Evolutionary conservation across 2,797 vertebrate genomes (phyloP).

Genomic region (Cuniculus paca): DNA sequence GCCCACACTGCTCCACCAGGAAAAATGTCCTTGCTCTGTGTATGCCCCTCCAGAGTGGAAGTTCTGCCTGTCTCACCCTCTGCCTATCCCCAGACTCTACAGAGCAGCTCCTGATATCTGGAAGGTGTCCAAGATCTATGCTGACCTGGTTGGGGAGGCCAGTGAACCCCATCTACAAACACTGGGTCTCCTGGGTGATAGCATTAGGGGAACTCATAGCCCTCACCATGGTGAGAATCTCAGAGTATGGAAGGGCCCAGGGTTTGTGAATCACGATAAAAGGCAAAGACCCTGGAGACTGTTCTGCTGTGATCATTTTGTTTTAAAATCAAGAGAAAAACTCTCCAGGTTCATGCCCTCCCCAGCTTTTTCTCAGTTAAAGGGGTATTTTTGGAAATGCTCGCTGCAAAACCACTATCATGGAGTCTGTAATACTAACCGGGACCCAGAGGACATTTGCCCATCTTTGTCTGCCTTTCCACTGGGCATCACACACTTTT

Average conservation of each 20-base stretch:
- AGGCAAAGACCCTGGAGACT: not conserved
- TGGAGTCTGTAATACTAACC: not conserved
- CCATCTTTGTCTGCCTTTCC: fast-evolving
- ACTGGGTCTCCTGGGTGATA: no score
- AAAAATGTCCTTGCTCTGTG: not conserved
- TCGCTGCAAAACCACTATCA: not conserved
- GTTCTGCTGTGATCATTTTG: not conserved
- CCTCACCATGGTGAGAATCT: fast-evolving
- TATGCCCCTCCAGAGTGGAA: not conserved
- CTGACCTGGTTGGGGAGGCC: not conserved
- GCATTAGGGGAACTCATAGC: fast-evolving
- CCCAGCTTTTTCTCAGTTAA: not conserved
- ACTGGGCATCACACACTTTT: fast-evolving
- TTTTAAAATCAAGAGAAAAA: not conserved
- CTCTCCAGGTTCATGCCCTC: not conserved
- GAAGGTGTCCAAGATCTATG: not conserved
- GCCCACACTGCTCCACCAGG: no score
- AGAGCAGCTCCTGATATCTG: fast-evolving
- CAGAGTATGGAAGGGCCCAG: not conserved
- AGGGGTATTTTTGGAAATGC: not conserved
- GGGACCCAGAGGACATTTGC: fast-evolving
- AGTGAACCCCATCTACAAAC: no score
- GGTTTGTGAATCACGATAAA: not conserved
- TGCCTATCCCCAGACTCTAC: not conserved
- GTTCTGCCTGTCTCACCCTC: no score